Evolutionary conservation across 2,888 invertebrate species (phyloP), one percentile per base, ranked within the genome.

Genomic region (Cheilosia impressa): DNA sequence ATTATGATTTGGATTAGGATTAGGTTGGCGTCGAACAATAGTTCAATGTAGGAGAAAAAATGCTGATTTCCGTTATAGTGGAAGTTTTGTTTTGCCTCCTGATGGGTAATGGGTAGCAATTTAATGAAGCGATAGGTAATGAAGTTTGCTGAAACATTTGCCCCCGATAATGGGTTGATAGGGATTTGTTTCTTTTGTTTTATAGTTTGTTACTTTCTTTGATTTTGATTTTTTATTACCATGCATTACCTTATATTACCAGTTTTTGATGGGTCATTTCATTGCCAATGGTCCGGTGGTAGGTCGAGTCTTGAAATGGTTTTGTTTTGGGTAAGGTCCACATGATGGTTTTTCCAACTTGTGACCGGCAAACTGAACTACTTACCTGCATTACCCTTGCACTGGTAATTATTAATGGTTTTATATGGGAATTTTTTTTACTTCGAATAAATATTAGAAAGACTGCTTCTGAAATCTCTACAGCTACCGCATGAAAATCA

Each of bases 31-130:
- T 13, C 31, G 27, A 45, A 55, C 34, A 22, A 31, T 19, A 43
- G 63, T 45, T 73, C 47, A 73, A 73, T 73, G 73, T 63, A 38
- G n/a, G 57, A 55, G 73, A 73, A 73, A 65, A 65, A 55, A 55
- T 65, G 63, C 34, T 47, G 73, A 73, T 65, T 65, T 65, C 31
- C 17, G 22, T 55, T 52, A 5, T 22, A 24, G 22, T 45, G 10
- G 34, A 50, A 38, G 31, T 50, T 17, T 19, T 24, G 24, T 22
- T 38, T 38, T 24, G 10, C 4, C 13, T 4, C 10, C 17, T 38
- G 19, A 31, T 47, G 47, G 24, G 17, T 9, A 53, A 53, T 10
- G 41, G 52, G 13, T 52, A 31, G 22, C 31, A n/a, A 47, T 63
- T 73, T 55, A 73, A 73, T 65, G 63, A 34, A 55, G 24, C 63